Evolutionary conservation across 1,140 invertebrate genomes (phyloP).

Genomic region (Drosophila tropicalis): DNA sequence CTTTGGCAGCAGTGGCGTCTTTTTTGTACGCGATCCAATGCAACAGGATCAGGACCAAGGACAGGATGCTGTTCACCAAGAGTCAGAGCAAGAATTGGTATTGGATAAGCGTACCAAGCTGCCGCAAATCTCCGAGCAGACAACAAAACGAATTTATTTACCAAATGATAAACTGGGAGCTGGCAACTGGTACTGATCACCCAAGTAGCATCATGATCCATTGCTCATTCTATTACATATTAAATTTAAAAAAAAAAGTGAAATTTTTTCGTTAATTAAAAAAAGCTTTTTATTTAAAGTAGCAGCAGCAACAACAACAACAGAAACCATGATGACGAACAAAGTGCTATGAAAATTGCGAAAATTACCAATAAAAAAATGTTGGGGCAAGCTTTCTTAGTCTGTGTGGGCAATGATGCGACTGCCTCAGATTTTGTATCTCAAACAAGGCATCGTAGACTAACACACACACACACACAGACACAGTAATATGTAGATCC

Average conservation of each 20-base stretch:
- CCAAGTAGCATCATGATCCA: slow-evolving; percentile 26
- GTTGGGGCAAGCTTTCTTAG: slow-evolving; percentile 27
- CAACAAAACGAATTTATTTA: background rate
- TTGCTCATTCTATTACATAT: slow-evolving; percentile 45
- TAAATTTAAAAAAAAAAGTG: slow-evolving; percentile 56
- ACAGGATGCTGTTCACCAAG: background rate
- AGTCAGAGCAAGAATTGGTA: background rate
- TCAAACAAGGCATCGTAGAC: slow-evolving; percentile 42
- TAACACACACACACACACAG: slow-evolving; percentile 39
- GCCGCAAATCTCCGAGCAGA: background rate
- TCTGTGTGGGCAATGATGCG: slow-evolving; percentile 39
- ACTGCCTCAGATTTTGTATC: slow-evolving; percentile 53
- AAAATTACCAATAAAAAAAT: slow-evolving; percentile 72
- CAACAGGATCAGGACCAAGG: slow-evolving; percentile 4
- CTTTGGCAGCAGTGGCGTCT: slow-evolving; percentile 44
- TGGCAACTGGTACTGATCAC: slow-evolving; percentile 9
- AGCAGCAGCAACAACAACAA: slow-evolving; percentile 24
- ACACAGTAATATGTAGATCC: slow-evolving; percentile 16
- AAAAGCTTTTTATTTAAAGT: slow-evolving; percentile 54
- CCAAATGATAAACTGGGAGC: slow-evolving; percentile 39
- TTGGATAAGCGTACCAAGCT: background rate
- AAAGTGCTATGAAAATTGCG: slow-evolving; percentile 60
- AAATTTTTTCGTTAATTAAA: slow-evolving; percentile 77
- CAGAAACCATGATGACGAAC: slow-evolving; percentile 4
- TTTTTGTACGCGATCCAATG: slow-evolving; percentile 25